Evolutionary conservation across 2,113 vertebrate genomes (phyloP).

Genomic region (Cololabis saira): DNA sequence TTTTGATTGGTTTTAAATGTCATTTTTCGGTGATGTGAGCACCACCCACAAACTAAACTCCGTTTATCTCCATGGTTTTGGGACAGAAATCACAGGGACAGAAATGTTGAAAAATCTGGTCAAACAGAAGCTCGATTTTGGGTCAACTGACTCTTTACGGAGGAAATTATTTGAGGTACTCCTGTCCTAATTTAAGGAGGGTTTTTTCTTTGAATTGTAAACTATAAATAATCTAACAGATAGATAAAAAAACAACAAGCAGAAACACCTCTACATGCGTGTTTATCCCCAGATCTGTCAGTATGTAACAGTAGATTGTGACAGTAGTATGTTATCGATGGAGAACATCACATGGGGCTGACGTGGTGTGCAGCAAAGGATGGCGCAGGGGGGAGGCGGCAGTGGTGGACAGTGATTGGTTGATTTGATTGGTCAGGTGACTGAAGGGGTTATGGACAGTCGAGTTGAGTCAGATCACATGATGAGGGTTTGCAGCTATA

Average conservation of each 20-base stretch:
- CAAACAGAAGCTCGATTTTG: not conserved
- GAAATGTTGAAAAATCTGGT: not conserved
- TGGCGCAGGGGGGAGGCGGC: slow-evolving; percentile 78
- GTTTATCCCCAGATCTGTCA: slow-evolving; percentile 64
- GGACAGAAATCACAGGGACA: slow-evolving; percentile 10
- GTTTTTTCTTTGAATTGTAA: slow-evolving; percentile 2
- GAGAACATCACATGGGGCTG: slow-evolving; percentile 85
- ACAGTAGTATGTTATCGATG: slow-evolving; percentile 85
- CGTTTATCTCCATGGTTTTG: slow-evolving; percentile 13
- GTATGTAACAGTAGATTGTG: slow-evolving; percentile 69
- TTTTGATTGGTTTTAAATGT: not conserved
- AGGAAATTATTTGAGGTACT: slow-evolving; percentile 20
- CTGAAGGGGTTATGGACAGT: slow-evolving; percentile 83
- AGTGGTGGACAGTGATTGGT: slow-evolving; percentile 83
- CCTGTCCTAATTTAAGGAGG: slow-evolving; percentile 18
- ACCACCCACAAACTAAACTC: slow-evolving; percentile 2
- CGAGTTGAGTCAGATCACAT: slow-evolving; percentile 84
- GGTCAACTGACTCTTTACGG: slow-evolving; percentile 15
- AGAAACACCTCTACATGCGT: slow-evolving; percentile 23
- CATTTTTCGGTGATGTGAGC: slow-evolving; percentile 1
- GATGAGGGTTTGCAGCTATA: slow-evolving; percentile 85
- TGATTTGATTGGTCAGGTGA: slow-evolving; percentile 82
- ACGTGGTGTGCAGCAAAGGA: slow-evolving; percentile 81
- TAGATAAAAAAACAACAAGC: slow-evolving; percentile 16
- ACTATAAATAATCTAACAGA: slow-evolving; percentile 2